These are phyloP conservation scores for Xenopus laevis DNA, from an alignment of 2,113 vertebrate genomes.

Conservation along the genomic window DNA sequence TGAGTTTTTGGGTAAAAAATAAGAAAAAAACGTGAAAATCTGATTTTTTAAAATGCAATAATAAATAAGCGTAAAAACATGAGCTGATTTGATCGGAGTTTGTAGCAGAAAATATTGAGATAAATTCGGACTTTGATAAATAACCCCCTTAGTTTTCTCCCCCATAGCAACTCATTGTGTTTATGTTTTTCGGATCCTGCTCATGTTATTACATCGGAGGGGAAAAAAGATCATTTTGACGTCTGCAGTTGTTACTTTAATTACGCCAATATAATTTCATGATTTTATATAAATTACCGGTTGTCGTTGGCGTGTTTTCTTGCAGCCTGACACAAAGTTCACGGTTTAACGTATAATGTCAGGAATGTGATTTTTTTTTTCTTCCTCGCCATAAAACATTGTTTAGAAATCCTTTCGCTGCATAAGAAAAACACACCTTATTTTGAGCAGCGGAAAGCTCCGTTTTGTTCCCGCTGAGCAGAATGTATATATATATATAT, in stretches of 20 bases:
- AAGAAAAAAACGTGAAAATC: no score
- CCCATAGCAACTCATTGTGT: neutral
- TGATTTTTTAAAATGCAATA: no score
- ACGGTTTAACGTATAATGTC: slow-evolving; percentile 53
- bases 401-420: slow-evolving; percentile 60
- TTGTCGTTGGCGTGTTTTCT: slow-evolving; percentile 49
- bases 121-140: no score
- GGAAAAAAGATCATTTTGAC: slow-evolving; percentile 36
- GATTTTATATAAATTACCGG: slow-evolving; percentile 49
- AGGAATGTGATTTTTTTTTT: slow-evolving; percentile 48
- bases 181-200: neutral
- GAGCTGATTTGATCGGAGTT: no score
- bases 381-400: slow-evolving; percentile 54
- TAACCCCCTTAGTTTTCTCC: no score
- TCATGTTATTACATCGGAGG: slow-evolving; percentile 32
- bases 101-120: no score
- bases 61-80: no score
- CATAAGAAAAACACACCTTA: slow-evolving; percentile 55
- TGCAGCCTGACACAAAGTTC: slow-evolving; percentile 56
- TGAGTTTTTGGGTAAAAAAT: no score
- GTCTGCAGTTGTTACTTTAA: slow-evolving; percentile 57
- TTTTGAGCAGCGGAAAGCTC: slow-evolving; percentile 55
- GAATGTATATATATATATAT: slow-evolving; percentile 56
- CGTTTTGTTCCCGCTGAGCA: slow-evolving; percentile 56
- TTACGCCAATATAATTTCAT: slow-evolving; percentile 51